Evolutionary conservation across 2,888 invertebrate species (phyloP).

Genomic region (Lysandra bellargus): DNA sequence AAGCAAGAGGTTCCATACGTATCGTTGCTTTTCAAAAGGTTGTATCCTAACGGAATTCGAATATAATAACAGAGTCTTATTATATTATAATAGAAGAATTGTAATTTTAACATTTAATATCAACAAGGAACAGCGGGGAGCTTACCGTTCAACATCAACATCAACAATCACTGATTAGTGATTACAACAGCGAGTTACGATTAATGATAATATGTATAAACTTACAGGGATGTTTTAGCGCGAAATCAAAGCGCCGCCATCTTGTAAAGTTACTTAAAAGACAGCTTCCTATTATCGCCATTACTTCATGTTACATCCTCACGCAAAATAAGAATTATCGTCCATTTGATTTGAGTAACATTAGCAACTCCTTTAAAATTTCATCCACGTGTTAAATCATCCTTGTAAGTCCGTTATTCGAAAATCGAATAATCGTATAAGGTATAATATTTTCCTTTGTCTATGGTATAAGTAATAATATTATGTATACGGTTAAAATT

Average conservation of each 20-base stretch:
- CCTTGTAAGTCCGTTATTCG: not conserved
- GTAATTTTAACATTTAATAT: conserved; percentile 24
- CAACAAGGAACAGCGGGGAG: conserved; percentile 15
- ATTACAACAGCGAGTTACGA: conserved; percentile 1
- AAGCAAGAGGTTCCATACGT: too few relatives aligned
- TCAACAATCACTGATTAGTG: not conserved
- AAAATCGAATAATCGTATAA: not conserved
- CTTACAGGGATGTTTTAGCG: not conserved
- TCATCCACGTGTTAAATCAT: not conserved
- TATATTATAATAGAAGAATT: not conserved
- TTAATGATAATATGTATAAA: not conserved
- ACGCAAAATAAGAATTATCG: not conserved
- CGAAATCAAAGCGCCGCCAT: not conserved
- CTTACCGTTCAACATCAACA: conserved; percentile 10
- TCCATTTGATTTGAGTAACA: not conserved
- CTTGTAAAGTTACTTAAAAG: too few relatives aligned
- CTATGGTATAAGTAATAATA: not conserved
- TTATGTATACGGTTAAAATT: not conserved
- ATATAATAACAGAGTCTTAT: not conserved
- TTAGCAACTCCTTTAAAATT: not conserved
- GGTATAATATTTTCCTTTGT: too few relatives aligned
- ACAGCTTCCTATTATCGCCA: not conserved
- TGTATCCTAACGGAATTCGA: not conserved
- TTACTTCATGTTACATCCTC: not conserved
- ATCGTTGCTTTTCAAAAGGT: not conserved